Conservation (phyloP, 2,888 invertebrate genomes). For the Chrysina gloriosa region DNA sequence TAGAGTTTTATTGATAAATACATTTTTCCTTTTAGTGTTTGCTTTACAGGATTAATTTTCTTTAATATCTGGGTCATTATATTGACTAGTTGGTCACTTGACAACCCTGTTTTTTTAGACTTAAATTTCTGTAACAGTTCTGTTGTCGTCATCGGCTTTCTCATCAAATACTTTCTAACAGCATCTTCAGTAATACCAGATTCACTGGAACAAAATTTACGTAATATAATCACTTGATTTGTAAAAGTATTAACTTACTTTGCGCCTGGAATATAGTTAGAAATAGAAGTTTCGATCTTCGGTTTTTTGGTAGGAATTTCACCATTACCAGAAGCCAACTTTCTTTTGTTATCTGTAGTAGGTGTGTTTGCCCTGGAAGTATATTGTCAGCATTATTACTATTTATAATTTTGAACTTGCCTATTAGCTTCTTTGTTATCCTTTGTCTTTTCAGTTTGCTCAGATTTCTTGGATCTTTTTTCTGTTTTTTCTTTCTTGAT, state of each 20-base stretch:
- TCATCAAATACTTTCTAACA: slow-evolving; percentile 91
- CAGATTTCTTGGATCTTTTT: slow-evolving; percentile 62
- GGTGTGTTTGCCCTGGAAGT: slow-evolving; percentile 69
- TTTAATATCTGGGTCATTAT: slow-evolving; percentile 95
- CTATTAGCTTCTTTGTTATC: slow-evolving; percentile 62
- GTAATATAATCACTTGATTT: slow-evolving; percentile 1
- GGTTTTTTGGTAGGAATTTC: slow-evolving; percentile 68
- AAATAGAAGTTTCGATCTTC: slow-evolving; percentile 66
- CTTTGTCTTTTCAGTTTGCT: slow-evolving; percentile 63
- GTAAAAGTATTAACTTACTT: slow-evolving; percentile 57
- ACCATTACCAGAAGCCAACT: slow-evolving; percentile 63
- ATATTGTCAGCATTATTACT: not conserved
- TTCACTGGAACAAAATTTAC: slow-evolving; percentile 70
- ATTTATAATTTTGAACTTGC: slow-evolving; percentile 46
- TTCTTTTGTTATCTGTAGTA: slow-evolving; percentile 62
- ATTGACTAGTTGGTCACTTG: slow-evolving; percentile 90
- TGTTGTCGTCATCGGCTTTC: slow-evolving; percentile 98
- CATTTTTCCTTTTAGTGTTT: slow-evolving; percentile 93
- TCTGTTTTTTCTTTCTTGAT: slow-evolving; percentile 70
- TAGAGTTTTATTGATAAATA: slow-evolving; percentile 86
- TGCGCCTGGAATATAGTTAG: slow-evolving; percentile 66
- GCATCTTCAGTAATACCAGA: slow-evolving; percentile 95
- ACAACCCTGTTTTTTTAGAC: slow-evolving; percentile 90
- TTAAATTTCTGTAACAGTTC: slow-evolving; percentile 96
- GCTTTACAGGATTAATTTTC: slow-evolving; percentile 92